phyloP scores from a whole-genome alignment of 1,140 invertebrate species.

The Psix sp. region DNA sequence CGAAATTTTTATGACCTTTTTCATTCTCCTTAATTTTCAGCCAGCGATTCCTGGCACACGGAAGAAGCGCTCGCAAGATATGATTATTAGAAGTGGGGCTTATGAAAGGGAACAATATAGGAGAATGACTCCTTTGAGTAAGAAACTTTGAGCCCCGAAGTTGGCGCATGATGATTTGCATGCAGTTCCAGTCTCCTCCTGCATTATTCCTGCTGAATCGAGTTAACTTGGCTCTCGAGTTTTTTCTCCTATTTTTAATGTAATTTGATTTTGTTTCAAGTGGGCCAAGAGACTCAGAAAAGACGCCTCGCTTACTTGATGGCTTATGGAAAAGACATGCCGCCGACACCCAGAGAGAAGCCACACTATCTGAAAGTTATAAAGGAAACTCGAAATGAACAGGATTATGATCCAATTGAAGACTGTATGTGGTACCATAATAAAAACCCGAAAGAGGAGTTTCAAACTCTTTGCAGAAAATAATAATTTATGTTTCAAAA shows the following conservation, averaged over 20 bases:
- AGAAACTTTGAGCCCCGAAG: no score
- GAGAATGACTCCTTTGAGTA: slow-evolving; percentile 71
- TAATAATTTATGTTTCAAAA: no score
- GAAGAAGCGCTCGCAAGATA: slow-evolving; percentile 65
- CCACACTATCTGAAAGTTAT: slow-evolving; percentile 49
- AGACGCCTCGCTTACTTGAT: slow-evolving; percentile 74
- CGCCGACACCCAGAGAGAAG: slow-evolving; percentile 69
- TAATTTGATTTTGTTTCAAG: slow-evolving; percentile 49
- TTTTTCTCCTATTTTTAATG: background rate
- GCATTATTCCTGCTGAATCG: no score
- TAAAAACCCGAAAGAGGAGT: no score
- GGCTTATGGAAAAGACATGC: slow-evolving; percentile 76
- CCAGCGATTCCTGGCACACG: slow-evolving; percentile 51
- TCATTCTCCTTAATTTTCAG: slow-evolving; percentile 33
- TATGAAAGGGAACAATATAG: slow-evolving; percentile 71
- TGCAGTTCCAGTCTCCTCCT: no score
- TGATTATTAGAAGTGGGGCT: slow-evolving; percentile 62
- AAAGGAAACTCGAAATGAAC: slow-evolving; percentile 25
- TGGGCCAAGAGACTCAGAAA: slow-evolving; percentile 72
- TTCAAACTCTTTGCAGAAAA: no score
- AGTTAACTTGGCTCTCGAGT: no score
- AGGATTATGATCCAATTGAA: slow-evolving; percentile 62
- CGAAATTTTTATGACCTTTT: no score
- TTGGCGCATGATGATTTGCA: no score
- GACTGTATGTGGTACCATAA: slow-evolving; percentile 67